Evolutionary conservation across 2,113 vertebrate genomes (phyloP).

Genomic region (Neolamprologus modestus): DNA sequence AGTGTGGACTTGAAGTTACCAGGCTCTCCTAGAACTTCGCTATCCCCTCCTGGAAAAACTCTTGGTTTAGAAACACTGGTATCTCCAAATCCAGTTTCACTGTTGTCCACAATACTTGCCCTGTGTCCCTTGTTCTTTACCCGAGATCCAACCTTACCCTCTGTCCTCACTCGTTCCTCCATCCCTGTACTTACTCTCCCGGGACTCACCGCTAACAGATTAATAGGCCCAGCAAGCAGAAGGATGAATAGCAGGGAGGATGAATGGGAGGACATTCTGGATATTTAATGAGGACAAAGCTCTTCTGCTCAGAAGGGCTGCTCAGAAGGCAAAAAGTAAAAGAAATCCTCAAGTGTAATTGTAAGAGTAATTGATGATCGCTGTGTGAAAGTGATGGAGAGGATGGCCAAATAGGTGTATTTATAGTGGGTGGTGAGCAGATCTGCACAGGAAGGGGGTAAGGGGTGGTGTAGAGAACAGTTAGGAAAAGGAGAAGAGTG

Average conservation of each 20-base stretch:
- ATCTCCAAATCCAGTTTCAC: conserved; percentile 2
- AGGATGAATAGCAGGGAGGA: conserved; percentile 23
- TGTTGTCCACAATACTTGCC: not conserved
- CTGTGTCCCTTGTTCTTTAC: not conserved
- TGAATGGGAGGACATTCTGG: not conserved
- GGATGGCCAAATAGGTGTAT: conserved; percentile 52
- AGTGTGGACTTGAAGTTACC: conserved; percentile 5
- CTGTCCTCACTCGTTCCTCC: not conserved
- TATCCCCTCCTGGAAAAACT: not conserved
- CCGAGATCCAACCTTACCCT: not conserved
- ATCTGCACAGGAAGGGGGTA: conserved; percentile 60
- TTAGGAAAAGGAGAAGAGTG: conserved; percentile 14
- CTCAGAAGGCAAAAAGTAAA: not conserved
- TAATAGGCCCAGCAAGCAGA: conserved; percentile 23
- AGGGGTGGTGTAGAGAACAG: conserved; percentile 34
- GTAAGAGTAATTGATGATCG: not conserved
- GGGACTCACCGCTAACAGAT: not conserved
- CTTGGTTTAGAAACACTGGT: not conserved
- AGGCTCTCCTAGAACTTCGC: not conserved
- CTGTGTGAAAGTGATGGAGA: conserved; percentile 26
- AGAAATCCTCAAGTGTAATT: not conserved
- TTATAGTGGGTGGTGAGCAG: conserved; percentile 63
- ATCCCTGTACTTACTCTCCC: not conserved
- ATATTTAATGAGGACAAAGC: not conserved
- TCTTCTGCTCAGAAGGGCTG: not conserved